Base-by-base conservation (phyloP, 2,888 invertebrate genomes). In the Synergus japonicus region DNA sequence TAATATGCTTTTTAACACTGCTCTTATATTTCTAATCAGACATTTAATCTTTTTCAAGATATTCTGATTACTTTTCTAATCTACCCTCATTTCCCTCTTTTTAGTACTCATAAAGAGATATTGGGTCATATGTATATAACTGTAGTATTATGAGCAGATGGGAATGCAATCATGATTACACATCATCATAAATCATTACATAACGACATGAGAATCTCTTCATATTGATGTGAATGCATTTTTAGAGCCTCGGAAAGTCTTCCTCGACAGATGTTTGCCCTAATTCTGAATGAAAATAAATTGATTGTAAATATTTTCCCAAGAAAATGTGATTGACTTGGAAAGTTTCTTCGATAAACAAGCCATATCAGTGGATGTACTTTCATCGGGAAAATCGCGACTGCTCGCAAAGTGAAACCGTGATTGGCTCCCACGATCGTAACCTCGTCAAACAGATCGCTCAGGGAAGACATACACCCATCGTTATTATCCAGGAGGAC, bases 371-470 rank as follows among this genome's bases (percentile, higher is more conserved):
- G 65, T 43, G 76, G 76, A 64, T 67, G 73, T 81, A 83, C 83
- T 84, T 79, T 82, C 66, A 41, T 18, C 44, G 22, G 82, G 81
- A 82, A 82, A 78, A 82, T 78, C 78, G 81, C 79, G 81, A 80
- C 78, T 78, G 65, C 78, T 79, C 79, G 77, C 80, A 77, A 83
- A 82, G 83, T 81, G 84, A 83, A 84, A 84, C 82, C 82, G 81
- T 44, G 83, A 83, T 83, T 82, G 79, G 79, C 79, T 84, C 84
- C 82, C 84, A 84, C 84, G 84, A 84, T 84, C 76, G 58, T 73
- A 67, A 79, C 49, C 82, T 80, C 84, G 81, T 84, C 84, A 82
- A 81, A 66, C 22, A 46, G 76, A 84, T 82, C 81, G 77, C 67
- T 58, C 77, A 60, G 76, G 80, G 76, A 76, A 79, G 60, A 65